Conservation (phyloP, 2,888 invertebrate genomes). For the Neoascia interrupta region DNA sequence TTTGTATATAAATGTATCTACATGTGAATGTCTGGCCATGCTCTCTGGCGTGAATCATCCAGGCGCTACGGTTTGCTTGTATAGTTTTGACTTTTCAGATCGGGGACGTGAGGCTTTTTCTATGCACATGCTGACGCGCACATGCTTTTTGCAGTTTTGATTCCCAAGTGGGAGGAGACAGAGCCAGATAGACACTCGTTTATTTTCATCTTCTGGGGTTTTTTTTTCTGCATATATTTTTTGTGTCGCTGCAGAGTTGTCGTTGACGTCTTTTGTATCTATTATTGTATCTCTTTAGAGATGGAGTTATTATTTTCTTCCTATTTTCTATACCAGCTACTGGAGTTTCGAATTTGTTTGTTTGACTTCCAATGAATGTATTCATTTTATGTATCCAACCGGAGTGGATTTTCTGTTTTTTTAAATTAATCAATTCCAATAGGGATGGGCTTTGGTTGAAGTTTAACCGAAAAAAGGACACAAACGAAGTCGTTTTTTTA, state of each 20-base stretch:
- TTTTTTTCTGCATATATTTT: slow-evolving; percentile 10
- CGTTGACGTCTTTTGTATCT: slow-evolving; percentile 31
- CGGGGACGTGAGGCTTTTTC: slow-evolving; percentile 37
- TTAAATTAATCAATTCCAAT: slow-evolving; percentile 45
- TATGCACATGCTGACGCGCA: slow-evolving; percentile 40
- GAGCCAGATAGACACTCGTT: not conserved
- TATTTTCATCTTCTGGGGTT: slow-evolving; percentile 1
- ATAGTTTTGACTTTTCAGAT: slow-evolving; percentile 45
- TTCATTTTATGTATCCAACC: not conserved
- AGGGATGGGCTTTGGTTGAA: no score
- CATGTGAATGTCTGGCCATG: slow-evolving; percentile 10
- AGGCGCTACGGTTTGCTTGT: slow-evolving; percentile 52
- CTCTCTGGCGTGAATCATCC: slow-evolving; percentile 50
- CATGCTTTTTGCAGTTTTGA: slow-evolving; percentile 53
- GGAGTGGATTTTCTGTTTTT: slow-evolving; percentile 6
- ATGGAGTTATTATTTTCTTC: slow-evolving; percentile 56
- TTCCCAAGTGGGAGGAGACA: slow-evolving; percentile 61
- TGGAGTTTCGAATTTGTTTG: slow-evolving; percentile 30
- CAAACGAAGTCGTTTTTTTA: no score
- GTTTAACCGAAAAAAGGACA: no score
- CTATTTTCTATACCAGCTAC: not conserved
- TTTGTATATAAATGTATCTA: not conserved
- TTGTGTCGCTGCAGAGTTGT: slow-evolving; percentile 27
- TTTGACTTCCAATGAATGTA: slow-evolving; percentile 28
- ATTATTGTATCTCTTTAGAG: slow-evolving; percentile 47